Base-by-base conservation (phyloP, 2,888 invertebrate genomes). In the Chaetoderma sp. region DNA sequence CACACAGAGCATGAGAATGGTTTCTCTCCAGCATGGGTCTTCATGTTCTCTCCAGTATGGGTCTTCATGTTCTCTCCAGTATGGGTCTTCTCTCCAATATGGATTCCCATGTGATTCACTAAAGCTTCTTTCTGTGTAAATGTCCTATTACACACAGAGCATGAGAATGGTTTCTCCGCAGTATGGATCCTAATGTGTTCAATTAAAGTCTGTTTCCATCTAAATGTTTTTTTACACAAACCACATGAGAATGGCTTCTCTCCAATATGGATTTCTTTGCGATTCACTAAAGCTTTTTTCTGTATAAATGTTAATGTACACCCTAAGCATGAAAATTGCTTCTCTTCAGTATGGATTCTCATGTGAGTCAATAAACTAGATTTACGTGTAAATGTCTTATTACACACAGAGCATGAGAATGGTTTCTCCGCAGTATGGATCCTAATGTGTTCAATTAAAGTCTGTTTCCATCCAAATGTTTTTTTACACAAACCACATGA, bases 81-180 rank as follows among this genome's bases (percentile, higher is more conserved):
- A n/a, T n/a, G n/a, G n/a, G n/a, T n/a, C n/a, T 66, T 63, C 27
- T 74, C 68, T 23, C 69, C 73, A 13, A 67, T 62, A 25, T 74
- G 74, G 36, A 60, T 62, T 21, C 68, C 64, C 54, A 69, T 60
- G 61, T 76, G 74, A 6, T 65, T 36, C 39, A 72, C 65, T 55
- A 73, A 68, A 30, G 65, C n/a, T n/a, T n/a, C n/a, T n/a, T 64
- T 70, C 30, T 70, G 67, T 21, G 68, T 61, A 50, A 72, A 75
- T 1, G 68, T 54, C 25, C 68, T 67, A n/a, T 56, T 55, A 58
- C 75, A 75, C 2, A 68, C 60, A 13, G 59, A 55, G 52, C 68
- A 68, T 36, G 42, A 49, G 23, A 57, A 65, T 23, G 68, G 65
- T 62, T 55, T 68, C 5, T 47, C 56, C 8, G 47, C 33, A 28